Conservation (phyloP, 1,140 invertebrate species). For the fruit fly (Drosophila melanogaster) region Release_6_plus_ISO1_MT NT_037436.4:2394501-2395000, state of each 20-base stretch:
- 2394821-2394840: constrained; percentile 17
- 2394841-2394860: constrained; percentile 19
- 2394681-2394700: constrained; percentile 34
- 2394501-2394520: constrained; percentile 51
- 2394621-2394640: constrained; percentile 62
- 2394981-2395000: constrained; percentile 38
- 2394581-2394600: constrained; percentile 43
- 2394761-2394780: too few species aligned
- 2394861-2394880: constrained; percentile 73
- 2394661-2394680: constrained; percentile 47
- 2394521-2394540: constrained; percentile 56
- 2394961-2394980: constrained; percentile 44
- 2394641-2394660: constrained; percentile 68
- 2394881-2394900: constrained; percentile 40
- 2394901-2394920: constrained; percentile 26
- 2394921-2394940: constrained; percentile 56
- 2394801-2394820: neutral
- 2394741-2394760: neutral
- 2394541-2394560: constrained; percentile 44
- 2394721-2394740: constrained; percentile 12
- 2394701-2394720: constrained; percentile 1
- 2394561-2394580: neutral
- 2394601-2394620: constrained; percentile 76
- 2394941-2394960: constrained; percentile 44
- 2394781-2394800: too few species aligned